Conservation (phyloP, 2,113 vertebrate species). For the Sula dactylatra region DNA sequence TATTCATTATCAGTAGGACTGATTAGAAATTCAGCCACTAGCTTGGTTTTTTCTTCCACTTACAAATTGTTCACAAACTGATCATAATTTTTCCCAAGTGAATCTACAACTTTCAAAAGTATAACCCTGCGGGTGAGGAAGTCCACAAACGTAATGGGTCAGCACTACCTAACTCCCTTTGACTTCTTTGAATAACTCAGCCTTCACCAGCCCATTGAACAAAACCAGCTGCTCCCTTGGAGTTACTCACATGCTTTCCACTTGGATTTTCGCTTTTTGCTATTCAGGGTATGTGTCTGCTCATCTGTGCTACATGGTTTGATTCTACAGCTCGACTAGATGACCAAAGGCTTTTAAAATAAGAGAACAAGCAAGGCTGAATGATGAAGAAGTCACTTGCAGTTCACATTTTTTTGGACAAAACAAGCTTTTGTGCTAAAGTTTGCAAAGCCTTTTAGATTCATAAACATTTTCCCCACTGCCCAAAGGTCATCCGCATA, state of each 20-base stretch:
- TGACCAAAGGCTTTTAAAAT: conserved; percentile 16
- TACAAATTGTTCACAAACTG: neutral
- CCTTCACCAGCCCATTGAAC: conserved; percentile 1
- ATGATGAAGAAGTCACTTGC: conserved; percentile 27
- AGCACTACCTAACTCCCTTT: neutral
- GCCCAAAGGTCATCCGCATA: conserved; percentile 43
- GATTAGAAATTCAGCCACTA: neutral
- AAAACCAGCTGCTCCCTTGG: neutral
- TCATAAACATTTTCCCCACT: conserved; percentile 54
- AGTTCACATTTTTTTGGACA: conserved; percentile 49
- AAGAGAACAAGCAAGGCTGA: neutral
- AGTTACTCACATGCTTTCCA: neutral
- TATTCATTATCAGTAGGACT: neutral
- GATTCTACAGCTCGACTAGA: neutral
- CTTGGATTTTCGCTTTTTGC: conserved; percentile 1
- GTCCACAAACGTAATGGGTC: neutral
- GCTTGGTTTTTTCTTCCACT: neutral
- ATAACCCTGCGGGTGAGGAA: neutral
- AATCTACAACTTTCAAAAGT: neutral
- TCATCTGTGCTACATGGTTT: neutral
- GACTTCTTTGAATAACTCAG: neutral
- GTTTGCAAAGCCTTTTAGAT: conserved; percentile 20
- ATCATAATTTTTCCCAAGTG: neutral
- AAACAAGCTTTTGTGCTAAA: conserved; percentile 42
- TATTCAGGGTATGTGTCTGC: neutral